These are phyloP conservation scores for Bombus waltoni DNA, from an alignment of 1,140 invertebrate genomes.

Conservation along the genomic window DNA sequence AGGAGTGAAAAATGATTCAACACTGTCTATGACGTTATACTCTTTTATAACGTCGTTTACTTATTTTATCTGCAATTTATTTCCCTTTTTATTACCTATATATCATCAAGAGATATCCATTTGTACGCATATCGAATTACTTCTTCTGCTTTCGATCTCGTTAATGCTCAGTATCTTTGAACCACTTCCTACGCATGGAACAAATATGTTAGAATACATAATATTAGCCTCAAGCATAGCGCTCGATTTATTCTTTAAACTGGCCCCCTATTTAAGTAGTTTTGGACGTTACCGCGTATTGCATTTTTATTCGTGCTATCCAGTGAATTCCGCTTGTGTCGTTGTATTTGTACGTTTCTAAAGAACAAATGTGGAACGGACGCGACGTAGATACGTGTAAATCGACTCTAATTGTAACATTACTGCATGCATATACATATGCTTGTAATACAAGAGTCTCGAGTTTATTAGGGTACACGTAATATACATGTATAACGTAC, in stretches of 20 bases:
- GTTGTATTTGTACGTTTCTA: background rate
- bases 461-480: background rate
- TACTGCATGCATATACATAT: background rate
- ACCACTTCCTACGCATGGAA: too few relatives aligned
- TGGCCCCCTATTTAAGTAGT: background rate
- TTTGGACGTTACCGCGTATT: conserved; percentile 10
- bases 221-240: background rate
- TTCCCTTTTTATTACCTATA: too few relatives aligned
- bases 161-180: background rate
- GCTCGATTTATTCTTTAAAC: conserved; percentile 17
- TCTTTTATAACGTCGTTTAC: too few relatives aligned
- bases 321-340: background rate
- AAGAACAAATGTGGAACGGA: conserved; percentile 24
- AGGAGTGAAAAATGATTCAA: too few relatives aligned
- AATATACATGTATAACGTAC: background rate
- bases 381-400: background rate
- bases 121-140: too few relatives aligned
- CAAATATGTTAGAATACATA: background rate
- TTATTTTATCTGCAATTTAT: too few relatives aligned
- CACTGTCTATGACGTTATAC: too few relatives aligned
- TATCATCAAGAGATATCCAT: too few relatives aligned
- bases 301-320: conserved; percentile 11
- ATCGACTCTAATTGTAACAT: conserved; percentile 37
- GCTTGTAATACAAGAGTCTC: background rate
- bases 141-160: too few relatives aligned